Evolutionary conservation across 2,797 vertebrate species (phyloP).

Genomic region (Sylvia borin): DNA sequence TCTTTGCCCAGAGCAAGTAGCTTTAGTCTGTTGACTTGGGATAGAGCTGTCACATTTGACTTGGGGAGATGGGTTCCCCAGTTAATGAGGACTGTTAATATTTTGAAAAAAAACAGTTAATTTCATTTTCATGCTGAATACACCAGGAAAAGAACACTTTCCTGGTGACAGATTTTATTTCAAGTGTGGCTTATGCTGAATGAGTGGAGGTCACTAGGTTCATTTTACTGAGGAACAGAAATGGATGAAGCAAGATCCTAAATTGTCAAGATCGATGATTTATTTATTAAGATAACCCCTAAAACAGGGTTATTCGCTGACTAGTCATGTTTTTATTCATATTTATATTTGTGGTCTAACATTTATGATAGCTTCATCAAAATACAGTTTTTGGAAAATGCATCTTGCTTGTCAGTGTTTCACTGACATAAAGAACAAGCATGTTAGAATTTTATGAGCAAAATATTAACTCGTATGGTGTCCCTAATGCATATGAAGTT

Average conservation of each 20-base stretch:
- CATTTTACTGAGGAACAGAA: neutral
- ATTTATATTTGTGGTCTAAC: neutral
- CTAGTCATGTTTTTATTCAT: neutral
- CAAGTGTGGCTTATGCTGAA: neutral
- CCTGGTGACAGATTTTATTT: neutral
- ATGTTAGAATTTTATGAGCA: neutral
- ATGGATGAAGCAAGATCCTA: neutral
- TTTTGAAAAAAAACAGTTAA: neutral
- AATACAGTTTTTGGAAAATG: constrained; percentile 23
- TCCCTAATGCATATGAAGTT: constrained; percentile 19
- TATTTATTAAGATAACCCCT: constrained; percentile 49
- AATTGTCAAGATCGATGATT: neutral
- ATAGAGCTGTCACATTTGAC: neutral
- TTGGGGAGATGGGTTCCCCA: neutral
- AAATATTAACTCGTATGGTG: neutral
- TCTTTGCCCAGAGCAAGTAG: neutral
- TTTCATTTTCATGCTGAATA: neutral
- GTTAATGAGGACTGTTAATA: neutral
- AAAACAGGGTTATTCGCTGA: constrained; percentile 8
- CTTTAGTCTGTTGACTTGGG: neutral
- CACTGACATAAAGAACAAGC: neutral
- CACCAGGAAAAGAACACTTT: neutral
- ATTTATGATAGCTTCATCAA: constrained; percentile 5
- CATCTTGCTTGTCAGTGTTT: constrained; percentile 2
- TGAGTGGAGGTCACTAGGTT: neutral